Evolutionary conservation across 2,888 invertebrate species (phyloP).

Genomic region (Camponotus fellah): DNA sequence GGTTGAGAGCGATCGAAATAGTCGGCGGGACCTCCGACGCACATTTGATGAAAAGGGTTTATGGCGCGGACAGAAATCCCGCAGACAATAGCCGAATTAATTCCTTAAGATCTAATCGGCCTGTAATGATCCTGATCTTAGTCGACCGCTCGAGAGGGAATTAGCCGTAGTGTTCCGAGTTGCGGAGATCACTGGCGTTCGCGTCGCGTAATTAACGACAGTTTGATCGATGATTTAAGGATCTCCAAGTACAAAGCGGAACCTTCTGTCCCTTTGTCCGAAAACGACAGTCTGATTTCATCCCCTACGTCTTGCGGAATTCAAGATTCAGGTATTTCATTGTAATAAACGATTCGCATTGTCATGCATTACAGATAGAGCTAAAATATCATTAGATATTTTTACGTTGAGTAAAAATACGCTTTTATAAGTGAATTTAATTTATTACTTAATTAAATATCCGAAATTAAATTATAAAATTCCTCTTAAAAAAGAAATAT

Average conservation of each 20-base stretch:
- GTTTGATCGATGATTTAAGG: slow-evolving; percentile 72
- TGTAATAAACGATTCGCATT: not conserved
- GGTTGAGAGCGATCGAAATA: slow-evolving; percentile 65
- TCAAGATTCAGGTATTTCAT: slow-evolving; percentile 30
- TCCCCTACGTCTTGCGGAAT: not conserved
- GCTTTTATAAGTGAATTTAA: not conserved
- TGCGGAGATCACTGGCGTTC: slow-evolving; percentile 65
- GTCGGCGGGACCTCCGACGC: slow-evolving; percentile 60
- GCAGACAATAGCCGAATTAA: slow-evolving; percentile 82
- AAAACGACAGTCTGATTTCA: slow-evolving; percentile 15
- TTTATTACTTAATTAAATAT: not conserved
- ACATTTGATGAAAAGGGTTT: slow-evolving; percentile 80
- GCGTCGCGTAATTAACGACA: slow-evolving; percentile 73
- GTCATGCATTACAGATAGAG: not conserved
- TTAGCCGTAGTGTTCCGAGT: slow-evolving; percentile 70
- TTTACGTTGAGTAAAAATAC: not conserved
- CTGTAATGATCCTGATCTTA: slow-evolving; percentile 76
- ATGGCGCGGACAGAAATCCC: slow-evolving; percentile 81
- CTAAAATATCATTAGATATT: not conserved
- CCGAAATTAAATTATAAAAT: not conserved
- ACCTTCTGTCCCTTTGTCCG: slow-evolving; percentile 39
- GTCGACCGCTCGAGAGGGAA: slow-evolving; percentile 63
- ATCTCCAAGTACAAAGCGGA: slow-evolving; percentile 30
- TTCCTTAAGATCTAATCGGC: slow-evolving; percentile 79
- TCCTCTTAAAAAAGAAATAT: not conserved